Percentiles rank a stretch among this genome's conserved stretches.
Evolutionary conservation across 2,888 invertebrate genomes (phyloP).

Genomic region (Synanthedon myopaeformis): DNA sequence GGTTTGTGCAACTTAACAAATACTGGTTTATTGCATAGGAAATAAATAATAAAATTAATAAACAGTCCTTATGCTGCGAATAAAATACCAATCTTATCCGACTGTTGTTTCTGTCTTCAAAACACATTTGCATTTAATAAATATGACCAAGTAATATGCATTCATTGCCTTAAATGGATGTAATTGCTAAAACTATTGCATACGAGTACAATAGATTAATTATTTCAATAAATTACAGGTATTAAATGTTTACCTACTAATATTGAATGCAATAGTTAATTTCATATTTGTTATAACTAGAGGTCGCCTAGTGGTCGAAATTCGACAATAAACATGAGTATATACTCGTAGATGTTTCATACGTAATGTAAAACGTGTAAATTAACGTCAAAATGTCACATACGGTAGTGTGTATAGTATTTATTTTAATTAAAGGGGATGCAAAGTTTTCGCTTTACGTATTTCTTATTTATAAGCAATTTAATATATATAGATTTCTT

Average conservation of each 20-base stretch:
- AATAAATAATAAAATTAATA: neutral
- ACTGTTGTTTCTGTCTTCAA: neutral
- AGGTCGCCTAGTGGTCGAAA: no score
- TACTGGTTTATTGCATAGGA: neutral
- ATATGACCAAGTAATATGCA: neutral
- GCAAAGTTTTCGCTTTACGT: no score
- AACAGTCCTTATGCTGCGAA: no score
- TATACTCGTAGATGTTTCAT: no score
- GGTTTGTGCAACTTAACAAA: no score
- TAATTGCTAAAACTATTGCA: neutral
- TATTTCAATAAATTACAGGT: neutral
- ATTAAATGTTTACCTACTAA: neutral
- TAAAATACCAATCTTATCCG: no score
- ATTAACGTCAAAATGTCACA: no score
- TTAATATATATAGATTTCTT: slow-evolving; percentile 7
- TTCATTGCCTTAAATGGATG: neutral
- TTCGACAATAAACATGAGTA: no score
- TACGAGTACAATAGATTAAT: neutral
- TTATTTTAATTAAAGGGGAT: neutral
- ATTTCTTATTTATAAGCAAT: slow-evolving; percentile 17
- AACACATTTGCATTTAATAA: neutral
- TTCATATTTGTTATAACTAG: no score
- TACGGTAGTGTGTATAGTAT: no score
- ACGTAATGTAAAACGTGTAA: no score
- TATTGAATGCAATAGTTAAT: no score